Evolutionary conservation across 2,113 vertebrate genomes (phyloP).

Genomic region (Eira barbara): DNA sequence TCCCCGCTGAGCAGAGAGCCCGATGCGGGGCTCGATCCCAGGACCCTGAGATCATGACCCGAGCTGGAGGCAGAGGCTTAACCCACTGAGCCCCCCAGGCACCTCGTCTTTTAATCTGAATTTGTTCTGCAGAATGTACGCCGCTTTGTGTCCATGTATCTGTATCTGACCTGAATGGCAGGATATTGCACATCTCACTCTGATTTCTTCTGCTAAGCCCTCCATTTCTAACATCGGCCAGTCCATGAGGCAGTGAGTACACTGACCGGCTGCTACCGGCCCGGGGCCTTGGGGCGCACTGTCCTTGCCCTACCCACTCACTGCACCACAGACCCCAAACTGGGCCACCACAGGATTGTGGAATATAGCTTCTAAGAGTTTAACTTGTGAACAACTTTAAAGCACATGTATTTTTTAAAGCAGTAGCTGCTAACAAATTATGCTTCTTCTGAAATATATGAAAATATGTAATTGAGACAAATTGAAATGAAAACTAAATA

Average conservation of each 20-base stretch:
- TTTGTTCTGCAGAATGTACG: not conserved
- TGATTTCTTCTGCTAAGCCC: not conserved
- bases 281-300: rapidly evolving
- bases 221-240: too few relatives aligned
- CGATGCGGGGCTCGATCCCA: too few relatives aligned
- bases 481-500: not conserved
- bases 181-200: not conserved
- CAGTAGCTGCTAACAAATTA: not conserved
- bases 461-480: not conserved
- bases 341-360: not conserved
- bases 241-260: not conserved
- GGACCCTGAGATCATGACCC: too few relatives aligned
- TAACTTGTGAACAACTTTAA: not conserved
- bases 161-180: not conserved
- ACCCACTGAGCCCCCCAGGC: too few relatives aligned
- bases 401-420: not conserved
- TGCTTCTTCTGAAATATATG: not conserved
- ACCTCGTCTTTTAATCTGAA: not conserved
- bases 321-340: not conserved
- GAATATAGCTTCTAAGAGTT: not conserved
- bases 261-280: not conserved
- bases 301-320: not conserved
- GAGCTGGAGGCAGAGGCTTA: too few relatives aligned
- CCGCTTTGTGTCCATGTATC: not conserved
- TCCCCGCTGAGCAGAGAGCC: too few relatives aligned